These are phyloP conservation scores for Hirtodrosophila trivittata DNA, from an alignment of 2,888 invertebrate species.

Conservation along the genomic window DNA sequence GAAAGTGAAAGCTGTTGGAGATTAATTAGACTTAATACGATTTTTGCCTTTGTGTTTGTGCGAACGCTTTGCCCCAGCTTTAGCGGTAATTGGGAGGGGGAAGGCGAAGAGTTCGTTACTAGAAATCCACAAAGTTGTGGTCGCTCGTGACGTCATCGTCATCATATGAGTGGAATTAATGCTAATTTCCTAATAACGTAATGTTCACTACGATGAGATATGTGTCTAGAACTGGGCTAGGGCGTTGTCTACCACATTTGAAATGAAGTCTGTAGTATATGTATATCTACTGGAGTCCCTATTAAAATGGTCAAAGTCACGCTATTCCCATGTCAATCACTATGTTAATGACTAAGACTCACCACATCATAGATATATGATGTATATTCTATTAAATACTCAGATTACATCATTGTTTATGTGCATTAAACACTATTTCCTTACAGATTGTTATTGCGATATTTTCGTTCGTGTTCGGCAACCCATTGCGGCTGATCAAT, in stretches of 20 bases:
- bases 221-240: not conserved
- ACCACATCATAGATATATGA: no score
- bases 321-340: slow-evolving; percentile 38
- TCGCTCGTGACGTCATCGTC: slow-evolving; percentile 64
- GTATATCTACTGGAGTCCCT: slow-evolving; percentile 27
- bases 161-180: slow-evolving; percentile 59
- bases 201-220: slow-evolving; percentile 16
- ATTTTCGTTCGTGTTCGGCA: slow-evolving; percentile 94
- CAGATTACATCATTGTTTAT: no score
- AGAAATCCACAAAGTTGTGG: slow-evolving; percentile 15
- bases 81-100: slow-evolving; percentile 9
- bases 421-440: no score
- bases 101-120: slow-evolving; percentile 18
- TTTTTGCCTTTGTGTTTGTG: slow-evolving; percentile 21
- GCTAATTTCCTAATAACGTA: slow-evolving; percentile 62
- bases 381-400: no score
- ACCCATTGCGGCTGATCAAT: slow-evolving; percentile 93
- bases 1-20: slow-evolving; percentile 59
- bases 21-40: slow-evolving; percentile 42
- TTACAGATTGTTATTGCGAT: slow-evolving; percentile 91
- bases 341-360: no score
- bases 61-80: slow-evolving; percentile 18
- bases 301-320: slow-evolving; percentile 39
- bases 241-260: no score
- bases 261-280: no score